These are phyloP conservation scores for Lordiphosa fenestrarum DNA, from an alignment of 2,888 invertebrate genomes.

Conservation along the genomic window DNA sequence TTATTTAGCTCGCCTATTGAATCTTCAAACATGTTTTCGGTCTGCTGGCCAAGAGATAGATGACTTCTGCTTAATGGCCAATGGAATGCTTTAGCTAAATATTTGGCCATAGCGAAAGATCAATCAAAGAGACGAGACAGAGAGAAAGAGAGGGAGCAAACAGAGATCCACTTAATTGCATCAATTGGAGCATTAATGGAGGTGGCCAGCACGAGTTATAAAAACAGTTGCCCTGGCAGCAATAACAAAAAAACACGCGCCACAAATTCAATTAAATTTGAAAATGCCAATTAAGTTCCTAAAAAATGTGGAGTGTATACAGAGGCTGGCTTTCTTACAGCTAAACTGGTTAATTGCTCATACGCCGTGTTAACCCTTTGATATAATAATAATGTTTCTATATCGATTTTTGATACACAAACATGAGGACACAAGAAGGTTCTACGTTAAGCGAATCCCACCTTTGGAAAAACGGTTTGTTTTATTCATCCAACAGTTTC, in stretches of 20 bases:
- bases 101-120: constrained; percentile 66
- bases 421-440: too few relatives aligned
- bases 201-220: constrained; percentile 3
- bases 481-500: too few relatives aligned
- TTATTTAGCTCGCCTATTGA: constrained; percentile 26
- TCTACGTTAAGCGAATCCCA: too few relatives aligned
- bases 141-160: neutral
- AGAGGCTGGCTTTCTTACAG: too few relatives aligned
- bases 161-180: constrained; percentile 42
- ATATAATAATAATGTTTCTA: too few relatives aligned
- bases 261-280: constrained; percentile 38
- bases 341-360: too few relatives aligned
- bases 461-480: too few relatives aligned
- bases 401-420: too few relatives aligned
- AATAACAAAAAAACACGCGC: constrained; percentile 8
- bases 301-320: neutral
- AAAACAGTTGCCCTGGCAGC: constrained; percentile 39
- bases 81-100: constrained; percentile 50
- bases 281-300: constrained; percentile 33
- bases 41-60: constrained; percentile 36
- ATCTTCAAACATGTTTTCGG: constrained; percentile 40
- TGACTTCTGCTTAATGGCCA: constrained; percentile 7
- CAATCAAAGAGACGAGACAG: constrained; percentile 52
- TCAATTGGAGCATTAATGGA: constrained; percentile 64
- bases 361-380: too few relatives aligned